Evolutionary conservation across 2,888 invertebrate genomes (phyloP).

Genomic region (Augochlorella aurata): DNA sequence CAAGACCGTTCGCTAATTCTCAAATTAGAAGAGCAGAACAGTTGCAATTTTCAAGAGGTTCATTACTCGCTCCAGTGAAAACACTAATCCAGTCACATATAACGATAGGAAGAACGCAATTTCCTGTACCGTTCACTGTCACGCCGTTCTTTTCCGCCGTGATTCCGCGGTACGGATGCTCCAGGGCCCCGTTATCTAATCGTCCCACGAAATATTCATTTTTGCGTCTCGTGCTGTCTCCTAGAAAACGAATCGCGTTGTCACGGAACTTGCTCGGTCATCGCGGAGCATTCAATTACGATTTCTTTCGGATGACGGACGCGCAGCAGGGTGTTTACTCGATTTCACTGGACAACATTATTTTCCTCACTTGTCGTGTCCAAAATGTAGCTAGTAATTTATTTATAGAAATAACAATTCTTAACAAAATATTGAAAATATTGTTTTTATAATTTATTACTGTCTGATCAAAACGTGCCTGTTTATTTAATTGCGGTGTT

Average conservation of each 20-base stretch:
- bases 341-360: too few species aligned
- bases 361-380: too few species aligned
- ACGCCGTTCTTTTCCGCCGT: conserved; percentile 8
- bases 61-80: conserved; percentile 23
- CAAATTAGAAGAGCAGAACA: background rate
- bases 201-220: conserved; percentile 2
- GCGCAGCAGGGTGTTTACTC: too few species aligned
- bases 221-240: background rate
- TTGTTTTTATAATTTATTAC: too few species aligned
- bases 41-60: background rate
- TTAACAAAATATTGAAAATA: too few species aligned
- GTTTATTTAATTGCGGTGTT: too few species aligned
- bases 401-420: too few species aligned
- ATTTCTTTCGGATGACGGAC: background rate
- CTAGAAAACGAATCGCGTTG: too few species aligned
- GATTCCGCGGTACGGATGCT: conserved; percentile 10
- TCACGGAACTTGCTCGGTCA: too few species aligned
- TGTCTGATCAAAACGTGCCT: too few species aligned
- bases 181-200: conserved; percentile 3
- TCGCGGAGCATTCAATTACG: too few species aligned
- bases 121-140: conserved; percentile 16
- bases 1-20: background rate
- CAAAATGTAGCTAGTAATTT: too few species aligned
- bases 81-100: conserved; percentile 10
- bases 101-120: conserved; percentile 23